A percentile compares a stretch with the other conserved stretches of the same genome.
phyloP scores from a whole-genome alignment of 2,113 vertebrate genomes.

The Grallaria varia region DNA sequence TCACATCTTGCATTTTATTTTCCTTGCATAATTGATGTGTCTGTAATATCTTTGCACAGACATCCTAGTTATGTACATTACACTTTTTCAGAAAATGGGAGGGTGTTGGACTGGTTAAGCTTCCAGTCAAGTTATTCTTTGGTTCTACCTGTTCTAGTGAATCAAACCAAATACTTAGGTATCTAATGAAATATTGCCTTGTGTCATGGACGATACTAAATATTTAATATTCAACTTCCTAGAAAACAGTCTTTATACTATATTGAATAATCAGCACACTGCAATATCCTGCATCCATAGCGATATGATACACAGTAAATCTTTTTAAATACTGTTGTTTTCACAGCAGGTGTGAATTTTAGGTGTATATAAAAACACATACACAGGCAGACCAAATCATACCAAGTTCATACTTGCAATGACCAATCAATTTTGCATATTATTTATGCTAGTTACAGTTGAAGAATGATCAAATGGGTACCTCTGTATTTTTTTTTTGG shows the following conservation, averaged over 20 bases:
- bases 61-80: not conserved
- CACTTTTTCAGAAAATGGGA: not conserved
- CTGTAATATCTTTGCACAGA: not conserved
- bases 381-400: not conserved
- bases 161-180: not conserved
- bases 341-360: not conserved
- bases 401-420: not conserved
- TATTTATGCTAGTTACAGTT: not conserved
- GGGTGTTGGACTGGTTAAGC: not conserved
- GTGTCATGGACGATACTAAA: not conserved
- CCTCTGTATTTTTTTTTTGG: not conserved
- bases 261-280: not conserved
- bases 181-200: not conserved
- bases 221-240: not conserved
- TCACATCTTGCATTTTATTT: not conserved
- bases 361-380: not conserved
- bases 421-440: not conserved
- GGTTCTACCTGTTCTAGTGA: not conserved
- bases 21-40: not conserved
- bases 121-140: not conserved
- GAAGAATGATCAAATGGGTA: not conserved
- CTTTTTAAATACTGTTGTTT: not conserved
- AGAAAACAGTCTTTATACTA: not conserved
- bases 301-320: not conserved
- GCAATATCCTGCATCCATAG: not conserved